phyloP scores from a whole-genome alignment of 2,888 invertebrate genomes.

The Drosophila gaucha region DNA sequence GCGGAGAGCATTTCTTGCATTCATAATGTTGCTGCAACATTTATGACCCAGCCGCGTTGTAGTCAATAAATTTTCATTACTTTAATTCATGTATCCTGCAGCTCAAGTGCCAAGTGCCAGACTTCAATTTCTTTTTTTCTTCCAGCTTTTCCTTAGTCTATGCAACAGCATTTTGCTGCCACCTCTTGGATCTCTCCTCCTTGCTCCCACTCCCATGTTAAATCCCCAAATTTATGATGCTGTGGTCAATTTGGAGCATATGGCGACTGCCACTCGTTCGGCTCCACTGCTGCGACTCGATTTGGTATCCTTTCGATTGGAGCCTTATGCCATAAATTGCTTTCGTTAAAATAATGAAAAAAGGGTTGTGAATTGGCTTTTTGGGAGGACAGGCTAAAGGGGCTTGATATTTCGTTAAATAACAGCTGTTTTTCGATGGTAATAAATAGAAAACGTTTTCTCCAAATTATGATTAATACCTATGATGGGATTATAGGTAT shows the following conservation, averaged over 20 bases:
- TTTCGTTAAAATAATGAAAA: slow-evolving; percentile 48
- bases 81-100: slow-evolving; percentile 67
- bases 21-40: slow-evolving; percentile 59
- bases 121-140: slow-evolving; percentile 6
- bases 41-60: slow-evolving; percentile 50
- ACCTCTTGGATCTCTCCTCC: slow-evolving; percentile 3
- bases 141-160: slow-evolving; percentile 14
- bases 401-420: slow-evolving; percentile 6
- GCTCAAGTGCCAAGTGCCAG: slow-evolving; percentile 42
- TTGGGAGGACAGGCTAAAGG: not conserved
- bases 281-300: slow-evolving; percentile 28
- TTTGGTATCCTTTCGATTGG: slow-evolving; percentile 27
- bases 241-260: slow-evolving; percentile 76
- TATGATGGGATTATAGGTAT: not conserved
- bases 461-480: slow-evolving; percentile 10
- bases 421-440: slow-evolving; percentile 18
- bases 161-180: slow-evolving; percentile 16
- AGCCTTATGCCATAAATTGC: slow-evolving; percentile 55
- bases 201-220: slow-evolving; percentile 54
- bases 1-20: slow-evolving; percentile 39
- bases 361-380: slow-evolving; percentile 57
- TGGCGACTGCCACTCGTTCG: slow-evolving; percentile 58
- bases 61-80: slow-evolving; percentile 77
- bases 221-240: slow-evolving; percentile 75
- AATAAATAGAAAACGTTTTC: not conserved